Base-by-base conservation (phyloP, 2,113 vertebrate species). In the Oryzias melastigma region DNA sequence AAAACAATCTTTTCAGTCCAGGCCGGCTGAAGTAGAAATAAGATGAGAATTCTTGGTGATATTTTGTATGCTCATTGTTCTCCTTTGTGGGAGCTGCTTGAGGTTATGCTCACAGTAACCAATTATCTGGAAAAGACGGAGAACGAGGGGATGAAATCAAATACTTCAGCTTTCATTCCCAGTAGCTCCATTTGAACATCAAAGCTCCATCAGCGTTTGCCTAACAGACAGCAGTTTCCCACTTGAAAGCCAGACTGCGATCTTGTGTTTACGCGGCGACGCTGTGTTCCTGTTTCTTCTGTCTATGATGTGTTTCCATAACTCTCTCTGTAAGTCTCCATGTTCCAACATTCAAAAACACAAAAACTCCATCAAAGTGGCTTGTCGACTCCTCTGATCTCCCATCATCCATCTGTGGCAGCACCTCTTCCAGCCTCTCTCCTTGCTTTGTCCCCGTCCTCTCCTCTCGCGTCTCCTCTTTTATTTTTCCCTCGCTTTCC, bases 151-250 rank as follows among this genome's bases (percentile, higher is more conserved):
- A 75, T 73, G 70, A 65, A 80, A 84, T 83, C 73, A 72, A 58
- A 77, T 74, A 75, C 73, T 81, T 68, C 50, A 78, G 73, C 82
- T 86, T 85, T 89, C 78, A 84, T 87, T 83, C 81, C 62, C 71
- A 54, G 75, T 71, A 70, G 77, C 68, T 78, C 71, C 75, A 75
- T 88, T 81, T 81, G 62, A 64, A 85, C 86, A 87, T 85, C 86
- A 88, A 88, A 87, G 83, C 68, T 62, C 58, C 4, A 69, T 71
- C 75, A 70, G 83, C 70, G 72, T 73, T 76, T 69, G 82, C 69
- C 78, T 65, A 73, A 83, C 78, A 85, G 74, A 79, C 81, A 75
- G 46, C 75, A 79, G 72, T 81, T 75, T 81, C 67, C 58, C 14
- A 73, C 71, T 78, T 79, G 80, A 85, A 83, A 87, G 74, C 54